These are phyloP conservation scores for Fragum whitleyi DNA, from an alignment of 2,888 invertebrate genomes.

Conservation along the genomic window DNA sequence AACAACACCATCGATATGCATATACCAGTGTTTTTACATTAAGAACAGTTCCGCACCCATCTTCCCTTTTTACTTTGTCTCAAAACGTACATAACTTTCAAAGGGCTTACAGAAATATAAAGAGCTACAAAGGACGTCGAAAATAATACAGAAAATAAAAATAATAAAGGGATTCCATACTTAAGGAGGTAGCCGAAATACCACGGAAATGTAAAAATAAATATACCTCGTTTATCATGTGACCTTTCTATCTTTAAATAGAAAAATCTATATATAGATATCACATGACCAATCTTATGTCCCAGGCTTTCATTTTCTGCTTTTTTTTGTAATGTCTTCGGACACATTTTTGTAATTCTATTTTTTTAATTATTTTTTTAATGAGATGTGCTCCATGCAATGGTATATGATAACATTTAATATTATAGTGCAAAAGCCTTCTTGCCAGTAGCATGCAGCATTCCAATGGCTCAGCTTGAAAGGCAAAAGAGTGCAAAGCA, in stretches of 20 bases:
- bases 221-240: constrained; percentile 42
- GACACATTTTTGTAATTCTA: constrained; percentile 7
- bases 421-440: too few relatives aligned
- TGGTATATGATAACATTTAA: too few relatives aligned
- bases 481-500: too few relatives aligned
- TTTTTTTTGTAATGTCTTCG: not conserved
- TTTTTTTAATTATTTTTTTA: not conserved
- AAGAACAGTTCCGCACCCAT: too few relatives aligned
- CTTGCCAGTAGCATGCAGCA: too few relatives aligned
- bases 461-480: too few relatives aligned
- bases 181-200: constrained; percentile 63
- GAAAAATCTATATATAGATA: constrained; percentile 61
- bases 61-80: too few relatives aligned
- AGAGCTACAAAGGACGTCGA: not conserved
- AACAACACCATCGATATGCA: too few relatives aligned
- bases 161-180: constrained; percentile 48
- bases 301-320: constrained; percentile 25
- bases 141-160: constrained; percentile 29
- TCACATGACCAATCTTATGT: constrained; percentile 46
- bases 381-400: too few relatives aligned
- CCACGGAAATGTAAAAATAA: constrained; percentile 55
- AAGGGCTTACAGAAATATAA: not conserved
- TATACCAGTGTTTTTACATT: too few relatives aligned
- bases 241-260: constrained; percentile 45
- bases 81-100: too few relatives aligned